These are phyloP conservation scores for Danaus chrysippus DNA, from an alignment of 2,888 invertebrate genomes.

Conservation along the genomic window DNA sequence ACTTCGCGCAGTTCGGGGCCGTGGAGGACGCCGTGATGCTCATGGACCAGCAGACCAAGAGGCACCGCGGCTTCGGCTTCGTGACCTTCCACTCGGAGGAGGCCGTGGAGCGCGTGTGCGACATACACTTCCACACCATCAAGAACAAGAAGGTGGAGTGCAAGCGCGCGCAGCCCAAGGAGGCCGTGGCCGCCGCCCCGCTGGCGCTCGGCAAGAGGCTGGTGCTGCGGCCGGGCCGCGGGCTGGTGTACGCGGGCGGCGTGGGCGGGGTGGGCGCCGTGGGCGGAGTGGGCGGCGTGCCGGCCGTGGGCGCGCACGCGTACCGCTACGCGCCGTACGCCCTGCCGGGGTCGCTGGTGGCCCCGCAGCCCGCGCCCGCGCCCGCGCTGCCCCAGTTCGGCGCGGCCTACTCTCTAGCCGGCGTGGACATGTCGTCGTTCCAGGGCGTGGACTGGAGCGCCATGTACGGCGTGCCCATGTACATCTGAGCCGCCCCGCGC, in stretches of 20 bases:
- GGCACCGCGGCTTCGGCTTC: conserved; percentile 94
- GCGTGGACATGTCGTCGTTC: conserved; percentile 95
- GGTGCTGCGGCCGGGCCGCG: conserved; percentile 85
- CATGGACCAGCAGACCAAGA: conserved; percentile 95
- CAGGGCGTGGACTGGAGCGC: conserved; percentile 95
- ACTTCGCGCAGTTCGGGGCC: conserved; percentile 93
- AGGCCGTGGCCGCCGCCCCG: conserved; percentile 85
- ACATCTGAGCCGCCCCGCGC: conserved; percentile 80
- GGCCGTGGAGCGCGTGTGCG: conserved; percentile 94
- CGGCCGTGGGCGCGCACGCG: conserved; percentile 54
- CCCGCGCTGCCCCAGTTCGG: conserved; percentile 82
- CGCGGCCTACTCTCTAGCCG: conserved; percentile 89
- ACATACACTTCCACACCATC: conserved; percentile 95
- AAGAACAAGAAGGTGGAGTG: conserved; percentile 95
- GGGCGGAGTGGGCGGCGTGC: conserved; percentile 60
- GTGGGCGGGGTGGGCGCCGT: conserved; percentile 66
- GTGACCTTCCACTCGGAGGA: conserved; percentile 95
- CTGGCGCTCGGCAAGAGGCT: conserved; percentile 85
- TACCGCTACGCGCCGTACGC: conserved; percentile 77
- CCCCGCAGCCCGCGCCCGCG: conserved; percentile 77
- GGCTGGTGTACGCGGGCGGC: conserved; percentile 79
- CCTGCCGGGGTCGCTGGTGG: conserved; percentile 78
- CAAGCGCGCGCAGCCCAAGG: conserved; percentile 95
- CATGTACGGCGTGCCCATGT: conserved; percentile 96
- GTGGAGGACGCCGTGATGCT: conserved; percentile 96